phyloP scores from a whole-genome alignment of 2,113 vertebrate genomes.

The Dasypus novemcinctus region DNA sequence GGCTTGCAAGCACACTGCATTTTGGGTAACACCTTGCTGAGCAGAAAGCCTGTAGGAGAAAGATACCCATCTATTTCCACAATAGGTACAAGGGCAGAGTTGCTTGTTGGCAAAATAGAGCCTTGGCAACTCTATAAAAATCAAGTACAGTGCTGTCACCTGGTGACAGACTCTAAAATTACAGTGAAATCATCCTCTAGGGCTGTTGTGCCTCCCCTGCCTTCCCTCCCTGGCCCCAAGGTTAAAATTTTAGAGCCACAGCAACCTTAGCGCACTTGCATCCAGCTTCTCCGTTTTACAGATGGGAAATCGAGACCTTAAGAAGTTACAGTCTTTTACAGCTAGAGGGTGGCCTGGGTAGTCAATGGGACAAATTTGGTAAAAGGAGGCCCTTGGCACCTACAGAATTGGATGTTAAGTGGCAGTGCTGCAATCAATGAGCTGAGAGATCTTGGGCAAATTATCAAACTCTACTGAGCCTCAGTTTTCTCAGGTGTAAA shows the following conservation, averaged over 20 bases:
- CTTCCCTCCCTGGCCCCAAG: rapidly evolving
- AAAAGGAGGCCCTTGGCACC: neutral
- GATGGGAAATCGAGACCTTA: neutral
- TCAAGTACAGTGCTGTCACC: slow-evolving; percentile 52
- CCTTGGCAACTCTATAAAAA: neutral
- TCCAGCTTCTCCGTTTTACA: neutral
- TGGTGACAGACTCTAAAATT: slow-evolving; percentile 49
- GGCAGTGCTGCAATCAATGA: neutral
- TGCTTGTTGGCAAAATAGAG: neutral
- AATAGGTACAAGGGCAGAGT: neutral
- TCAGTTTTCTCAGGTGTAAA: neutral
- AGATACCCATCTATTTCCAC: neutral
- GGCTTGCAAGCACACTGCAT: neutral
- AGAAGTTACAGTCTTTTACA: neutral
- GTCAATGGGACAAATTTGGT: neutral
- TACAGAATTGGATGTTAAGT: neutral
- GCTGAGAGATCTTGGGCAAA: neutral
- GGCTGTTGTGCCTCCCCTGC: neutral
- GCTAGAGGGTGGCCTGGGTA: neutral
- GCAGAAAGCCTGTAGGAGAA: neutral
- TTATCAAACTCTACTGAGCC: neutral
- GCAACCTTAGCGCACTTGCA: neutral
- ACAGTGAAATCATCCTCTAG: neutral
- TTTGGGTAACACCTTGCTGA: neutral
- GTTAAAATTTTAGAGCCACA: neutral